Percentiles rank a stretch among this genome's conserved stretches.
Evolutionary conservation across 2,113 vertebrate genomes (phyloP).

Genomic region (Uria aalge): DNA sequence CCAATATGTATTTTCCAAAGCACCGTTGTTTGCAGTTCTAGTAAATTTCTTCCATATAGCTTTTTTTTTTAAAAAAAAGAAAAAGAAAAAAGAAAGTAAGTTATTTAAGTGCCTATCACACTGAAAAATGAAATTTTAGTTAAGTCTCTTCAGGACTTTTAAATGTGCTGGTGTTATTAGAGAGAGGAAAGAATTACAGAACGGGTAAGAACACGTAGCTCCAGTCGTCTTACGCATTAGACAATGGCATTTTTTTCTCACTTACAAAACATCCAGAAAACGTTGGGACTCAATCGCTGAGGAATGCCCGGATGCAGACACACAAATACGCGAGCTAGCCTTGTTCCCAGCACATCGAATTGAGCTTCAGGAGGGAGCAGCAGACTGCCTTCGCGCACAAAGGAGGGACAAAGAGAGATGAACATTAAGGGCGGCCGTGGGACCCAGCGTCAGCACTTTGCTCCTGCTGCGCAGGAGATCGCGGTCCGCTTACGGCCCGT

Average conservation of each 20-base stretch:
- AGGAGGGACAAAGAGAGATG: neutral
- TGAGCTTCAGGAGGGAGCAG: neutral
- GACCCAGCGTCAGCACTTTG: too few species aligned
- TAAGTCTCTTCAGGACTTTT: neutral
- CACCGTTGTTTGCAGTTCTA: neutral
- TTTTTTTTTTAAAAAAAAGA: neutral
- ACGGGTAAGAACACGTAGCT: neutral
- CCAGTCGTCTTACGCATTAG: too few species aligned
- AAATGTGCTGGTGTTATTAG: neutral
- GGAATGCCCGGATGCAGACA: neutral
- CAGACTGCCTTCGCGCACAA: neutral
- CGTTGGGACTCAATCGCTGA: fast-evolving
- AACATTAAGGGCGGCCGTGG: neutral
- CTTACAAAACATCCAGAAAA: neutral
- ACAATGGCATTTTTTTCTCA: neutral
- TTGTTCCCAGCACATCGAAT: neutral
- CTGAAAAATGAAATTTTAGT: neutral
- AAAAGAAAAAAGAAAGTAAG: too few species aligned
- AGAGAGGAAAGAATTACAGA: neutral
- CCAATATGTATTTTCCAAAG: neutral
- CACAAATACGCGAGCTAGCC: neutral
- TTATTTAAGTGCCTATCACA: neutral
- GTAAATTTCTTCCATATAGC: neutral
- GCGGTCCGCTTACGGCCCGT: fast-evolving
- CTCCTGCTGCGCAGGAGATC: neutral